Conservation (phyloP, 2,113 vertebrate species). For the Boulengeromyrus knoepffleri region DNA sequence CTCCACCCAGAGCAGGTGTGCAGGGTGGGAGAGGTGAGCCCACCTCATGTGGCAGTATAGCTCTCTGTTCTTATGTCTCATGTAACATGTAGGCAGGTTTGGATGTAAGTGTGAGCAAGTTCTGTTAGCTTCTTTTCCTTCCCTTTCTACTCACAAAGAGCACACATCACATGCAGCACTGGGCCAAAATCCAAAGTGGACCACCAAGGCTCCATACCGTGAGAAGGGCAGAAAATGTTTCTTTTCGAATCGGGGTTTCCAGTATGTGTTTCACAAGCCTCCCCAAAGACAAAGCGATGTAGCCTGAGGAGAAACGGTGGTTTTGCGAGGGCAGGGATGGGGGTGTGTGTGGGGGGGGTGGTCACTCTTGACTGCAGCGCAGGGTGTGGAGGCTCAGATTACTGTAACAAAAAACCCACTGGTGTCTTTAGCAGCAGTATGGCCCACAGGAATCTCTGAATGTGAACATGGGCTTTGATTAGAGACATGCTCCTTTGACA, state of each 20-base stretch:
- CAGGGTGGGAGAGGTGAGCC: not conserved
- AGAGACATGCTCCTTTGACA: not conserved
- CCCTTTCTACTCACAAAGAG: not conserved
- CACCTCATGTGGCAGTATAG: not conserved
- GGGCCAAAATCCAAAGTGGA: not conserved
- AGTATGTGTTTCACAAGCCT: conserved; percentile 4
- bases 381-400: not conserved
- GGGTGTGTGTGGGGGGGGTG: not conserved
- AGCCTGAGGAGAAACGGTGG: not conserved
- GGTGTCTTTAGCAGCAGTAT: not conserved
- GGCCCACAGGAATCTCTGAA: conserved; percentile 8
- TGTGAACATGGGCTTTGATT: conserved; percentile 13
- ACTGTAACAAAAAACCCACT: conserved; percentile 11
- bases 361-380: not conserved
- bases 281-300: not conserved
- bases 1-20: not conserved
- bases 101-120: not conserved
- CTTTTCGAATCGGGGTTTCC: not conserved
- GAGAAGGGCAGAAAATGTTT: not conserved
- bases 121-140: not conserved
- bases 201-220: not conserved
- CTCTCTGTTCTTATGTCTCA: not conserved
- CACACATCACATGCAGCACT: not conserved
- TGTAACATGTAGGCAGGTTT: not conserved
- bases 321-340: not conserved